Base-by-base conservation (phyloP, 2,113 vertebrate genomes). In the Corythoichthys intestinalis region DNA sequence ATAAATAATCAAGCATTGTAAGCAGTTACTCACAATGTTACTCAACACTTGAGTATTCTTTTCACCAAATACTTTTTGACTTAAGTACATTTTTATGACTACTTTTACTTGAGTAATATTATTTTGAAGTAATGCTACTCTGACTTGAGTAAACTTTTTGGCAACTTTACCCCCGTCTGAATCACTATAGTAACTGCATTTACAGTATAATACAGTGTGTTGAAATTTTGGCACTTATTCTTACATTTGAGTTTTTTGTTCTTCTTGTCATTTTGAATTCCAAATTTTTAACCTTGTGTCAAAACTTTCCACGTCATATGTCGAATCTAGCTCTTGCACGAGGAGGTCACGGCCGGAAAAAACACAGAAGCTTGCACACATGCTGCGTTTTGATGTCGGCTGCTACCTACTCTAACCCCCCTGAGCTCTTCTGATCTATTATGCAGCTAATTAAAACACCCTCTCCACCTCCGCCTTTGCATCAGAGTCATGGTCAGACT, bases 401-500 rank as follows among this genome's bases (percentile, higher is more conserved):
- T 74, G 79, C 76, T 87, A 85, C 87, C 84, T 83, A 73, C 81
- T 83, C 58, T 73, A 78, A 76, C 75, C 80, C 73, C 70, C 71
- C 72, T 9, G 75, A 84, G 76, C 83, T 77, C 76, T 80, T 90
- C 85, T 87, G 84, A 91, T 90, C 87, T 88, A 82, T 79, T 85
- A 81, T 49, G 72, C 80, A 64, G 82, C 87, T 92, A 85, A 91
- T 92, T 92, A 92, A 90, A 90, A 87, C 88, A 90, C 72, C 89
- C 87, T 91, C 87, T 92, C 87, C 85, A 92, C 88, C 90, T 91
- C 85, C 85, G 72, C 86, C 89, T 90, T 86, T 85, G 86, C 89
- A 91, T 91, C 86, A 87, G 89, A 92, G 91, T 92, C 91, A 92
- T 91, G 91, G 91, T 91, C 91, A 91, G 89, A 86, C 89, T 90